phyloP scores from a whole-genome alignment of 1,140 invertebrate genomes.

The Papilio dardanus region DNA sequence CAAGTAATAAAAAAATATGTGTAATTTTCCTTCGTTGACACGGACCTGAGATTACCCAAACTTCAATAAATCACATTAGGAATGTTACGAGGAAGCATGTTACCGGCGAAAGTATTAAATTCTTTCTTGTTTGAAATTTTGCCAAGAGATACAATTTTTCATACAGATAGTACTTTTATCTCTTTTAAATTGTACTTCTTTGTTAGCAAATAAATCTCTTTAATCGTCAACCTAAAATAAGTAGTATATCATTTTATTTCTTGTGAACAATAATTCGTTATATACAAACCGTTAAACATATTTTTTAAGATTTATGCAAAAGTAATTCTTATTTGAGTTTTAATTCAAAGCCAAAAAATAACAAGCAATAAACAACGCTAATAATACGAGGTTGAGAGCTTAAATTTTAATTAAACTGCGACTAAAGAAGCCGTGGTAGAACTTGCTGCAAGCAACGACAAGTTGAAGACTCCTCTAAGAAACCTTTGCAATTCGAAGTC shows the following conservation, averaged over 20 bases:
- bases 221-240: neutral
- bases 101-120: neutral
- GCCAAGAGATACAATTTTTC: slow-evolving; percentile 4
- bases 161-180: neutral
- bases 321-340: too few relatives aligned
- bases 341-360: too few relatives aligned
- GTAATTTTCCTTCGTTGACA: neutral
- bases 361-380: neutral
- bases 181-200: too few relatives aligned
- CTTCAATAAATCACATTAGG: slow-evolving; percentile 3
- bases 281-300: too few relatives aligned
- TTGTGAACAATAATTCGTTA: too few relatives aligned
- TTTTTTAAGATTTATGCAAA: too few relatives aligned
- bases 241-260: neutral
- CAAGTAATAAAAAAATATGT: neutral
- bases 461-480: neutral
- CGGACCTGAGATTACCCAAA: neutral
- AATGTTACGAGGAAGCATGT: slow-evolving; percentile 10
- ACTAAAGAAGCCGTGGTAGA: neutral
- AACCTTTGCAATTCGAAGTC: neutral
- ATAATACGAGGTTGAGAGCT: neutral
- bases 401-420: neutral
- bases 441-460: neutral
- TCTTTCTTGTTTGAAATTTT: slow-evolving; percentile 21
- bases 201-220: too few relatives aligned